These are phyloP conservation scores for Esox lucius DNA, from an alignment of 2,797 vertebrate species.

Conservation along the genomic window DNA sequence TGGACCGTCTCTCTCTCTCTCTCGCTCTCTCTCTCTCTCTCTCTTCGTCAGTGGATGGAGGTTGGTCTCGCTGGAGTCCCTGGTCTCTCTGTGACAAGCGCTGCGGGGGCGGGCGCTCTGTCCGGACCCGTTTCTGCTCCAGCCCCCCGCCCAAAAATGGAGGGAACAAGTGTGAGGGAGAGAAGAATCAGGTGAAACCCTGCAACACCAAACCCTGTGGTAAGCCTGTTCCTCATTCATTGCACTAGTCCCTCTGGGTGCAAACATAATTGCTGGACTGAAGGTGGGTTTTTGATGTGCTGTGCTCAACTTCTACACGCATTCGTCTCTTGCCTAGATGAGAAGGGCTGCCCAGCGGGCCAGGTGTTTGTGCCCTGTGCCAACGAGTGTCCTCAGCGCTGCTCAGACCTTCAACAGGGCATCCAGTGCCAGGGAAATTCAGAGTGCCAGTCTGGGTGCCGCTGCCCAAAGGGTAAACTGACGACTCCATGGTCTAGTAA, in stretches of 20 bases:
- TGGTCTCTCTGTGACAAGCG: constrained; percentile 88
- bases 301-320: background rate
- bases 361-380: constrained; percentile 80
- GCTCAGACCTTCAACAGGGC: constrained; percentile 87
- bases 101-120: constrained; percentile 82
- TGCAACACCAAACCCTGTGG: constrained; percentile 87
- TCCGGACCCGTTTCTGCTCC: constrained; percentile 83
- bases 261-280: background rate
- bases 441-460: constrained; percentile 82
- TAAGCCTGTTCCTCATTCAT: constrained; percentile 48
- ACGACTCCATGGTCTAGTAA: background rate
- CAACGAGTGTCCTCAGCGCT: constrained; percentile 82
- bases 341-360: constrained; percentile 74
- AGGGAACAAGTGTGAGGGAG: constrained; percentile 78
- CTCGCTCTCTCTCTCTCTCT: too few species aligned
- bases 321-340: constrained; percentile 53
- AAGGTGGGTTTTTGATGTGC: background rate
- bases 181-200: constrained; percentile 82
- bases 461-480: constrained; percentile 76
- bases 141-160: constrained; percentile 90
- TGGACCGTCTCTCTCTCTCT: background rate
- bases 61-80: constrained; percentile 88
- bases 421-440: constrained; percentile 72
- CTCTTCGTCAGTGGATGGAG: constrained; percentile 76
- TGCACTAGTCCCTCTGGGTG: too few species aligned